These are phyloP conservation scores for Parnassius smintheus DNA, from an alignment of 2,888 invertebrate species.

Conservation along the genomic window DNA sequence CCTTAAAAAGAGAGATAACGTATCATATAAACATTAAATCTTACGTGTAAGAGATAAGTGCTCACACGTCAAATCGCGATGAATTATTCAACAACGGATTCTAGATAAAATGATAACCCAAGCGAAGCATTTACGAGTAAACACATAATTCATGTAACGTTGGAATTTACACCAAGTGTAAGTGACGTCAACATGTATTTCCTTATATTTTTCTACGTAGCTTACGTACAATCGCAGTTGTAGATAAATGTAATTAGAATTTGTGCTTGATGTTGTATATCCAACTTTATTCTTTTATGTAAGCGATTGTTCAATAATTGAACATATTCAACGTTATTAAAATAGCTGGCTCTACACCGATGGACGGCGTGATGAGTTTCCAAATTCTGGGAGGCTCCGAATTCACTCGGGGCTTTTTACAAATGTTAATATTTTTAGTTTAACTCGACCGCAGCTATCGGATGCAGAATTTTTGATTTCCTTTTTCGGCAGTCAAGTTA, in stretches of 20 bases:
- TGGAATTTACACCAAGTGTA: constrained; percentile 14
- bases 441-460: no score
- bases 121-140: constrained; percentile 16
- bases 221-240: no score
- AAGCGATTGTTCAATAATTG: neutral
- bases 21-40: constrained; percentile 14
- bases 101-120: constrained; percentile 23
- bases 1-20: constrained; percentile 5
- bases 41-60: constrained; percentile 12
- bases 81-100: constrained; percentile 23
- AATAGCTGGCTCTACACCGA: no score
- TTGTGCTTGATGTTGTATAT: no score
- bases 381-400: no score
- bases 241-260: no score
- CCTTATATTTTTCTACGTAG: constrained; percentile 3
- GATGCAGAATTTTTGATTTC: no score
- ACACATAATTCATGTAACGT: constrained; percentile 22
- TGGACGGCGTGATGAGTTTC: no score
- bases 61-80: constrained; percentile 14
- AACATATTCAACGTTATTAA: neutral
- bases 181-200: constrained; percentile 21
- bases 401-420: no score
- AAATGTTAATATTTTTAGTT: no score
- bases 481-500: no score
- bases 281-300: neutral